A percentile compares a stretch with the other conserved stretches of the same genome.
These are phyloP conservation scores for Cancer borealis DNA, from an alignment of 2,888 invertebrate genomes.

Conservation along the genomic window DNA sequence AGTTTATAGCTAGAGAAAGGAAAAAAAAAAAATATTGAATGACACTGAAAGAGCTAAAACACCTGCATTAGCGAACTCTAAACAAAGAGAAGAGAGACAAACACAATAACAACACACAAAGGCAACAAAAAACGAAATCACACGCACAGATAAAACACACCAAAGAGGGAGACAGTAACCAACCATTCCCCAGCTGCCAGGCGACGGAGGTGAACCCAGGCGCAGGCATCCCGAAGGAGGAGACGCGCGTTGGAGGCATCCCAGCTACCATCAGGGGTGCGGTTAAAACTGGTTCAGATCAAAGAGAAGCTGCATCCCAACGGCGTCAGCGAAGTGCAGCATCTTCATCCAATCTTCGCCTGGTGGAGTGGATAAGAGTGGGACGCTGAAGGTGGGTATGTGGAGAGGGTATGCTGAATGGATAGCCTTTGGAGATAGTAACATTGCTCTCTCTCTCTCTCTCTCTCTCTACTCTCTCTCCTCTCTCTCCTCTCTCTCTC, in stretches of 20 bases:
- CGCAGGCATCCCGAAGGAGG: slow-evolving; percentile 46
- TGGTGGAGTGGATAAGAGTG: background rate
- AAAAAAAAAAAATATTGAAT: background rate
- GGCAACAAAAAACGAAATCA: background rate
- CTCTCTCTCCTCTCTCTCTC: background rate
- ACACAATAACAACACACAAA: background rate
- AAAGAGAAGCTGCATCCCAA: slow-evolving; percentile 68
- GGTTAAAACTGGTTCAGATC: slow-evolving; percentile 76
- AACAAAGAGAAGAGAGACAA: background rate
- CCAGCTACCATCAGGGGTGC: slow-evolving; percentile 62
- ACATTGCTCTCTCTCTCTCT: background rate
- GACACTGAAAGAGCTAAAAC: background rate
- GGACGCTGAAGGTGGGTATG: background rate
- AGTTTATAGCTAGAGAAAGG: background rate
- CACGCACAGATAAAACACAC: background rate
- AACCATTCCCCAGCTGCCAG: slow-evolving; percentile 77
- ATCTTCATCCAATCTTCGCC: slow-evolving; percentile 58
- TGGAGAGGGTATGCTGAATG: background rate
- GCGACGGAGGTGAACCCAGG: slow-evolving; percentile 35
- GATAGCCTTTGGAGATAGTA: background rate
- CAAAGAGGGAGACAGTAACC: background rate
- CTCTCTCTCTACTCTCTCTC: background rate
- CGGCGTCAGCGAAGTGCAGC: slow-evolving; percentile 51
- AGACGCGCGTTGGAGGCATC: slow-evolving; percentile 69
- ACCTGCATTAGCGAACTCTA: too few species aligned